Evolutionary conservation across 2,113 vertebrate species (phyloP).

Genomic region (Ascaphus truei): DNA sequence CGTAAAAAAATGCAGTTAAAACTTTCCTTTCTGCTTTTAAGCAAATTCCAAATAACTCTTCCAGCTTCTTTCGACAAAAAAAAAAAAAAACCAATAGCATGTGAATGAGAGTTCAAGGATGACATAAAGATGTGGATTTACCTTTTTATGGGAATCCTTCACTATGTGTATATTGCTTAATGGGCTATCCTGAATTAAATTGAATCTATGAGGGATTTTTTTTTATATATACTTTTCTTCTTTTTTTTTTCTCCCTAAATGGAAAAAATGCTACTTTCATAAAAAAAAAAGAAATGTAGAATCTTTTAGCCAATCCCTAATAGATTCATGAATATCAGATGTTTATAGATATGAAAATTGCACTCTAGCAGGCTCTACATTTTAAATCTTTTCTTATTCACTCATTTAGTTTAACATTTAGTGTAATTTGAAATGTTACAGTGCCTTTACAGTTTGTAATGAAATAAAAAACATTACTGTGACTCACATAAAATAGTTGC

Average conservation of each 20-base stretch:
- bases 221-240: constrained; percentile 6
- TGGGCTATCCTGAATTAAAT: constrained; percentile 29
- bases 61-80: background rate
- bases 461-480: background rate
- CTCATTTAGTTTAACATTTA: constrained; percentile 19
- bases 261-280: constrained; percentile 23
- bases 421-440: background rate
- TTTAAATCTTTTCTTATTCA: constrained; percentile 7
- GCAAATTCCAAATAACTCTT: background rate
- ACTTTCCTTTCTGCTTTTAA: background rate
- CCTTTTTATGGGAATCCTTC: constrained; percentile 7
- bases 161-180: constrained; percentile 27
- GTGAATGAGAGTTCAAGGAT: constrained; percentile 33
- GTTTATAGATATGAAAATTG: constrained; percentile 29
- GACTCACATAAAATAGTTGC: background rate
- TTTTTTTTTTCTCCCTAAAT: constrained; percentile 14
- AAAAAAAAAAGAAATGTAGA: constrained; percentile 27
- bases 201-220: constrained; percentile 14
- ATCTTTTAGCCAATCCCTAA: constrained; percentile 30
- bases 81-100: background rate
- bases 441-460: background rate
- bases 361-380: constrained; percentile 12
- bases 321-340: constrained; percentile 28
- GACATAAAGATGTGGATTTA: constrained; percentile 15
- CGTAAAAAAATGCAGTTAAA: background rate